Evolutionary conservation across 2,797 vertebrate genomes (phyloP).

Genomic region (Sebastiscus albofasciatus): DNA sequence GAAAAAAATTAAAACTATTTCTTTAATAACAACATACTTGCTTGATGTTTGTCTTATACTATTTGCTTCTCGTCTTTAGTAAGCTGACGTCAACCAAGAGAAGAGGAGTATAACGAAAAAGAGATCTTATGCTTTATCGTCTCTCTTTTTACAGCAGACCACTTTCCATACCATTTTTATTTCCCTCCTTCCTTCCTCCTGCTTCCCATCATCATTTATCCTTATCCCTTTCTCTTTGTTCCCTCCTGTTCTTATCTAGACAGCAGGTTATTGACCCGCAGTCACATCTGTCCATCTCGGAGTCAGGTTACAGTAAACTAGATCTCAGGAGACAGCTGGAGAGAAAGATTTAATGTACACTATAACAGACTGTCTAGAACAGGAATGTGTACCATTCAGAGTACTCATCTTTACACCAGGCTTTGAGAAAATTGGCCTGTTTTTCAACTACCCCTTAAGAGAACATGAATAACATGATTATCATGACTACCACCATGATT

Average conservation of each 20-base stretch:
- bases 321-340: constrained; percentile 30
- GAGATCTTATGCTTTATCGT: neutral
- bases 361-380: neutral
- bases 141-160: neutral
- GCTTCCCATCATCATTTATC: neutral
- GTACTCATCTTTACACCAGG: neutral
- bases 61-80: neutral
- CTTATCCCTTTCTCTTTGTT: neutral
- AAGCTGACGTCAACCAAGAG: neutral
- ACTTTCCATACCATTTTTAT: neutral
- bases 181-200: neutral
- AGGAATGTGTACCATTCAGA: neutral
- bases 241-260: neutral
- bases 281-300: constrained; percentile 48
- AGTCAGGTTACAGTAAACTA: constrained; percentile 46
- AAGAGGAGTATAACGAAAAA: neutral
- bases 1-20: neutral
- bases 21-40: neutral
- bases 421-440: neutral
- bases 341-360: constrained; percentile 10
- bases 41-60: neutral
- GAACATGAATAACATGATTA: neutral
- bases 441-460: neutral
- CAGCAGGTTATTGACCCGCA: constrained; percentile 35
- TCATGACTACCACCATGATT: neutral